Evolutionary conservation across 2,888 invertebrate species (phyloP), one percentile per base, ranked within the genome.

Genomic region (Carpatolechia fugitivella): DNA sequence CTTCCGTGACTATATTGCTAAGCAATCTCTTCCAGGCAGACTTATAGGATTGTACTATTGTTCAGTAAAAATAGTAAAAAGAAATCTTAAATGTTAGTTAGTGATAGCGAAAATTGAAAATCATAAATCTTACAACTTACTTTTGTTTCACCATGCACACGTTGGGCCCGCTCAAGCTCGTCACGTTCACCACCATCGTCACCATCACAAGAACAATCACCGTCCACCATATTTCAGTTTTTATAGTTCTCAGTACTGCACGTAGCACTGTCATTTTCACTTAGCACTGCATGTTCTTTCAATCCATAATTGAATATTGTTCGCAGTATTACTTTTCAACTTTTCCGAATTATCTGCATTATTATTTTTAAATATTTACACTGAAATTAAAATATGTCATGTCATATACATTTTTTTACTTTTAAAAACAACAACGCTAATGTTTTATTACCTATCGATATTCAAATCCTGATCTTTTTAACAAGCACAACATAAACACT

Each of bases 111-210:
- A n/a, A n/a, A n/a, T n/a, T n/a, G n/a, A n/a, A n/a, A n/a, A n/a
- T n/a, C n/a, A n/a, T n/a, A 24, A 24, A 24, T 24, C 6, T 24
- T 24, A 4, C 0, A 35, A 82, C 88, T 88, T 72, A 90, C 91
- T 91, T 90, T 62, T 90, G 90, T 60, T 90, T 80, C 59, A 89
- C 89, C 78, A 82, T 83, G 78, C 91, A 91, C 29, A 91, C 90
- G 60, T 90, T 87, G 50, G 84, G 76, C n/a, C 90, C 91, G 35
- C 78, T 84, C 31, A 90, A 68, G 31, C 77, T 67, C 30, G 69
- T 60, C 55, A 79, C 80, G 50, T 79, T 77, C 54, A 74, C 61
- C 55, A 75, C 58, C 57, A 74, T 56, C 31, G 65, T 61, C 61
- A 64, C 46, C 55, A 78, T 60, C 59, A 75, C 53, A 30, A 74